Percentiles rank a stretch among this genome's conserved stretches.
phyloP scores from a whole-genome alignment of 2,888 invertebrate genomes.

The Craniophora ligustri region DNA sequence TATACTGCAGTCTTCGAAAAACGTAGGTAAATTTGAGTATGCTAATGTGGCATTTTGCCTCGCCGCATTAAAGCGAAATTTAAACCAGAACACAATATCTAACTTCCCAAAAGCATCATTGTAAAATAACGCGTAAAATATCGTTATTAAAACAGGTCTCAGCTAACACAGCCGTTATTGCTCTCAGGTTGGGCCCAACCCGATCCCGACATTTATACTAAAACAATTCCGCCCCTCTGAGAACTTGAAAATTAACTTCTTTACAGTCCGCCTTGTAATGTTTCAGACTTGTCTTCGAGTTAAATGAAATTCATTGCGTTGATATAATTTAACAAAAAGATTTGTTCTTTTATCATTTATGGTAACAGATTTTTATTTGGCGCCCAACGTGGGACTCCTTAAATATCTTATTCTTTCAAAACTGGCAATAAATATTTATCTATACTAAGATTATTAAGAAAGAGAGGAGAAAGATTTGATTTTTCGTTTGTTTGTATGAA shows the following conservation, averaged over 20 bases:
- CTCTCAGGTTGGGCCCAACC: slow-evolving; percentile 36
- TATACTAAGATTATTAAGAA: too few relatives aligned
- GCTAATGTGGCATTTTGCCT: slow-evolving; percentile 26
- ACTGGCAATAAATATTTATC: neutral
- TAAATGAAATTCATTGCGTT: slow-evolving; percentile 48
- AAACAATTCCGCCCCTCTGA: slow-evolving; percentile 47
- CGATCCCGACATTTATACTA: slow-evolving; percentile 32
- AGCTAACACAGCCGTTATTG: slow-evolving; percentile 45
- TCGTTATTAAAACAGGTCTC: slow-evolving; percentile 50
- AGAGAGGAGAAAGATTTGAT: too few relatives aligned
- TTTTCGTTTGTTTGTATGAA: too few relatives aligned
- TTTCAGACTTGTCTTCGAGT: slow-evolving; percentile 36
- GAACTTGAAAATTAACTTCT: slow-evolving; percentile 52
- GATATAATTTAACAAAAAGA: slow-evolving; percentile 35
- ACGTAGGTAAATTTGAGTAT: slow-evolving; percentile 23
- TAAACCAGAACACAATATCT: slow-evolving; percentile 45
- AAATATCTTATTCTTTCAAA: neutral
- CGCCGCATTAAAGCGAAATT: slow-evolving; percentile 40
- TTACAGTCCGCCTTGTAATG: slow-evolving; percentile 33
- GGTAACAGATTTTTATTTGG: slow-evolving; percentile 8
- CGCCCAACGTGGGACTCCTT: slow-evolving; percentile 24
- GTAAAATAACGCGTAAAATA: slow-evolving; percentile 52
- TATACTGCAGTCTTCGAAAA: slow-evolving; percentile 2
- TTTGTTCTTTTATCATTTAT: slow-evolving; percentile 7
- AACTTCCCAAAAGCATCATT: slow-evolving; percentile 40